These are phyloP conservation scores for Drosophila kanapiae DNA, from an alignment of 1,140 invertebrate genomes.

Conservation along the genomic window DNA sequence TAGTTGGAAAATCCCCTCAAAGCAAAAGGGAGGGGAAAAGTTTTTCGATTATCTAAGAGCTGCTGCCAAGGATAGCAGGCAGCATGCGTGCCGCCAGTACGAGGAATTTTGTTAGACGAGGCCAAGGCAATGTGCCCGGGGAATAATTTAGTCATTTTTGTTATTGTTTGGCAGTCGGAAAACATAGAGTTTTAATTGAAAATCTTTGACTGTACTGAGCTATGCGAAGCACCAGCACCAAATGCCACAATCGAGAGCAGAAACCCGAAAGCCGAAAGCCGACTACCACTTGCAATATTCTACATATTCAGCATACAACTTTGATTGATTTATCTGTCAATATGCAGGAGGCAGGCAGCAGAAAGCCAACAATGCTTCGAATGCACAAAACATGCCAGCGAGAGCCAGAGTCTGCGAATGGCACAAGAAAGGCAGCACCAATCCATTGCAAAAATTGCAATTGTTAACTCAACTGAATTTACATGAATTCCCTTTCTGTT, in stretches of 20 bases:
- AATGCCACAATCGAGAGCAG: slow-evolving; percentile 34
- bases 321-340: slow-evolving; percentile 83
- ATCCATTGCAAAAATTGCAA: slow-evolving; percentile 67
- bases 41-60: slow-evolving; percentile 79
- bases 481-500: slow-evolving; percentile 44
- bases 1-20: slow-evolving; percentile 62
- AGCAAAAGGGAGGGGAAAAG: slow-evolving; percentile 57
- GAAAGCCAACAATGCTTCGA: slow-evolving; percentile 61
- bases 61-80: slow-evolving; percentile 25
- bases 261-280: slow-evolving; percentile 30
- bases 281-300: slow-evolving; percentile 36
- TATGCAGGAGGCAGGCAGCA: slow-evolving; percentile 56
- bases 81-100: not conserved
- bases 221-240: slow-evolving; percentile 25
- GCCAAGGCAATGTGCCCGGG: slow-evolving; percentile 50
- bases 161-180: slow-evolving; percentile 50
- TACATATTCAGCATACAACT: slow-evolving; percentile 26
- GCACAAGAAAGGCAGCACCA: slow-evolving; percentile 24
- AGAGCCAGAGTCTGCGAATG: slow-evolving; percentile 24
- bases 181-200: slow-evolving; percentile 81
- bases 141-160: slow-evolving; percentile 77
- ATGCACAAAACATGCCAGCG: slow-evolving; percentile 46
- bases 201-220: slow-evolving; percentile 63
- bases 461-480: slow-evolving; percentile 76
- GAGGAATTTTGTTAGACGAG: slow-evolving; percentile 20